Evolutionary conservation across 2,888 invertebrate species (phyloP).

Genomic region (Monochamus alternatus): DNA sequence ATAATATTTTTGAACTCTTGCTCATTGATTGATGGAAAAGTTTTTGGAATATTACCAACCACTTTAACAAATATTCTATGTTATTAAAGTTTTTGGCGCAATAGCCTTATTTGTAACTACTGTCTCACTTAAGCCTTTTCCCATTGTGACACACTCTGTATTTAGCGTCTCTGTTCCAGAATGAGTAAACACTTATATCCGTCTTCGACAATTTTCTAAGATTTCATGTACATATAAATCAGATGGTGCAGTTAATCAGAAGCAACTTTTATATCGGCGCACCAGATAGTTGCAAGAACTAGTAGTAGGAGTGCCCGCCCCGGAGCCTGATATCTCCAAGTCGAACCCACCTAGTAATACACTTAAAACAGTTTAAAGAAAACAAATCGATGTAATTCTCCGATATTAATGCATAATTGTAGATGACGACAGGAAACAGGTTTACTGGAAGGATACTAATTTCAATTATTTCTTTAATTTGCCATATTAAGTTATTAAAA

Average conservation of each 20-base stretch:
- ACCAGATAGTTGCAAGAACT: conserved; percentile 21
- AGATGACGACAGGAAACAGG: conserved; percentile 46
- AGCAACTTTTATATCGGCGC: conserved; percentile 13
- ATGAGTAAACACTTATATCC: too few species aligned
- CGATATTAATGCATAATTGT: conserved; percentile 44
- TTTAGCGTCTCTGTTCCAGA: not conserved
- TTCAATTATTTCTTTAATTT: conserved; percentile 39
- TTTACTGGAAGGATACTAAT: conserved; percentile 40
- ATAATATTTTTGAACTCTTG: too few species aligned
- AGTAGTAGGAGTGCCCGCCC: conserved; percentile 18
- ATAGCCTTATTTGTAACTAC: too few species aligned
- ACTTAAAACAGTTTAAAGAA: conserved; percentile 23
- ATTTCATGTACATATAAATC: not conserved
- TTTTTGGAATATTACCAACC: too few species aligned
- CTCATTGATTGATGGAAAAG: too few species aligned
- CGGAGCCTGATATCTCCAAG: conserved; percentile 21
- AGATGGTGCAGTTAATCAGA: conserved; percentile 4
- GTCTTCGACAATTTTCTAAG: too few species aligned
- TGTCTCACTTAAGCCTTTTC: too few species aligned
- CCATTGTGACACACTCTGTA: too few species aligned
- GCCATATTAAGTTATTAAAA: conserved; percentile 38
- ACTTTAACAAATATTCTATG: too few species aligned
- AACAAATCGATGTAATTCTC: conserved; percentile 38
- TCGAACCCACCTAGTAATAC: conserved; percentile 25
- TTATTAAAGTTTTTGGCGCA: too few species aligned